Evolutionary conservation across 2,888 invertebrate species (phyloP).

Genomic region (Unio delphinus): DNA sequence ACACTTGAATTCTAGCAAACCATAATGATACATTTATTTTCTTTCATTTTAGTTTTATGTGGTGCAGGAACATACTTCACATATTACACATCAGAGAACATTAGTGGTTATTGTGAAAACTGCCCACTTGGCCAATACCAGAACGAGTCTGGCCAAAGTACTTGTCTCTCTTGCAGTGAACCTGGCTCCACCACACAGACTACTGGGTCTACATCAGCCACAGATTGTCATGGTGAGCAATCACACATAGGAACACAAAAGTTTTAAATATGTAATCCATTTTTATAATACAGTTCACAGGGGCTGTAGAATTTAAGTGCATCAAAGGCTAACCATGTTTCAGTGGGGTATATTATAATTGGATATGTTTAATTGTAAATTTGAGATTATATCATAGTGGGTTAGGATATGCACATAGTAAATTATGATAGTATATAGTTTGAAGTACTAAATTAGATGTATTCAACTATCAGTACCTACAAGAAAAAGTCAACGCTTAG

Average conservation of each 20-base stretch:
- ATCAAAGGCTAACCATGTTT: too few species aligned
- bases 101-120: constrained; percentile 81
- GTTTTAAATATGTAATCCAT: background rate
- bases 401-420: too few species aligned
- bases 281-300: background rate
- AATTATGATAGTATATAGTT: too few species aligned
- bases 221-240: constrained; percentile 38
- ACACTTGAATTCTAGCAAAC: too few species aligned
- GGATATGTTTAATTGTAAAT: too few species aligned
- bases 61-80: constrained; percentile 88
- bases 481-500: too few species aligned
- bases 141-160: constrained; percentile 91
- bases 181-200: constrained; percentile 85
- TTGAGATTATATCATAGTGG: too few species aligned
- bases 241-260: background rate
- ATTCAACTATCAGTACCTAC: too few species aligned
- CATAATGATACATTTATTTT: background rate
- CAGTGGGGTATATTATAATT: too few species aligned
- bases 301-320: too few species aligned
- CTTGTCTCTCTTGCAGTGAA: constrained; percentile 90
- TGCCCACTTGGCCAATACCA: constrained; percentile 78
- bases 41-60: constrained; percentile 76
- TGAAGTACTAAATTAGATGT: too few species aligned
- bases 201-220: constrained; percentile 19
- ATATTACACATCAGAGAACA: constrained; percentile 2